Conservation (phyloP, 2,113 vertebrate species). For the Erythrocercus mccallii region DNA sequence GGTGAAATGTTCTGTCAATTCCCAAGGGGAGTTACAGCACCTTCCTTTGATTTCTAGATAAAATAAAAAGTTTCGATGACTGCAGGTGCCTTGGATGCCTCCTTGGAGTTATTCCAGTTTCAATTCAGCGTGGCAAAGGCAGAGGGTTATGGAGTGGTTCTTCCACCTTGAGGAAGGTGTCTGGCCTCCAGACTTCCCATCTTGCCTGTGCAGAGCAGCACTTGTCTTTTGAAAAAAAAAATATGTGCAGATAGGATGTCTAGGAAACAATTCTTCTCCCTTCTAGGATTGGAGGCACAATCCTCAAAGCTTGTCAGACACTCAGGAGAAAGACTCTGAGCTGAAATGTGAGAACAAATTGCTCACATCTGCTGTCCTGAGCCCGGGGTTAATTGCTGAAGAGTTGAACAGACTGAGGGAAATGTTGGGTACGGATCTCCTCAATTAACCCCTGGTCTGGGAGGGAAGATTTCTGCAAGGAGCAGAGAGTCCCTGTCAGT, state of each 20-base stretch:
- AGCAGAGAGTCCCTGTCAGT: not conserved
- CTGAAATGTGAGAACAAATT: not conserved
- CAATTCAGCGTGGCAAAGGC: not conserved
- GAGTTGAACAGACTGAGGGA: not conserved
- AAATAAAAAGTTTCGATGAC: not conserved
- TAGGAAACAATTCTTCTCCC: not conserved
- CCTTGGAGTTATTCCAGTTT: not conserved
- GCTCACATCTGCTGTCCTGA: not conserved
- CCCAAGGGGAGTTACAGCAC: not conserved
- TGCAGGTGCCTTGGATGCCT: not conserved
- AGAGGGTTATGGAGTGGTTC: not conserved
- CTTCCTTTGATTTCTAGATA: not conserved
- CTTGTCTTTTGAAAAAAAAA: not conserved
- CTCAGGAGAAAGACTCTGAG: not conserved
- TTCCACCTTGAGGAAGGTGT: not conserved
- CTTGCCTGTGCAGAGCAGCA: not conserved
- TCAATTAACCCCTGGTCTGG: not conserved
- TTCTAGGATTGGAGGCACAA: not conserved
- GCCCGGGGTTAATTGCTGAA: constrained; percentile 20
- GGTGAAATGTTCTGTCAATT: not conserved
- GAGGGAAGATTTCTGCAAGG: not conserved
- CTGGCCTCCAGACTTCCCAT: not conserved
- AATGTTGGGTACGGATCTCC: not conserved
- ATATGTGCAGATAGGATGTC: not conserved
- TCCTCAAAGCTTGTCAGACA: not conserved